phyloP scores from a whole-genome alignment of 2,888 invertebrate genomes.

The Xestoiulus laeticollis region DNA sequence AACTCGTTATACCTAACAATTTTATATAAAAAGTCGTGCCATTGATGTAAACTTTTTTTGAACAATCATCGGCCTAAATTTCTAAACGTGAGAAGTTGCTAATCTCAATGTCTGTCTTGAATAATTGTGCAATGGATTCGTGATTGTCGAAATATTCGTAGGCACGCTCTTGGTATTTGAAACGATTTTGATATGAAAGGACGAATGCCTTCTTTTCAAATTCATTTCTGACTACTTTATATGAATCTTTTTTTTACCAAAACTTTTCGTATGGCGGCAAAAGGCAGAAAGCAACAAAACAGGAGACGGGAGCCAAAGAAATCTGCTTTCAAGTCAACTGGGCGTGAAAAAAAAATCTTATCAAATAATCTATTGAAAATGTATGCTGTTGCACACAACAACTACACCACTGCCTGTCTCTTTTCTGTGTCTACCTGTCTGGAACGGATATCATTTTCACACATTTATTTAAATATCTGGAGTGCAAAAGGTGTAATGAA shows the following conservation, averaged over 20 bases:
- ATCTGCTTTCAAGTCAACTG: neutral
- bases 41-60: too few relatives aligned
- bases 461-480: neutral
- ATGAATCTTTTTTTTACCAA: neutral
- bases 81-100: neutral
- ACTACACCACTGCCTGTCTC: neutral
- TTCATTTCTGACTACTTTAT: neutral
- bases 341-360: neutral
- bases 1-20: too few relatives aligned
- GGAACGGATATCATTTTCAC: neutral
- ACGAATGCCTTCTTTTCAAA: neutral
- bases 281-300: neutral
- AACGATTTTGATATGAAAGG: slow-evolving; percentile 34
- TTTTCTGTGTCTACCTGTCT: neutral
- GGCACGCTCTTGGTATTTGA: neutral
- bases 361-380: neutral
- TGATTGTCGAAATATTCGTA: neutral
- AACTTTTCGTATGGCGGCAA: neutral
- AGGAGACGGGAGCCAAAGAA: neutral
- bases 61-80: neutral
- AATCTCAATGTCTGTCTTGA: neutral
- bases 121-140: neutral
- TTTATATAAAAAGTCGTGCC: too few relatives aligned
- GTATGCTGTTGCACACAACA: neutral
- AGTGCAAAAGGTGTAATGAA: neutral